Evolutionary conservation across 2,888 invertebrate species (phyloP).

Genomic region (Xanthorhoe designata): DNA sequence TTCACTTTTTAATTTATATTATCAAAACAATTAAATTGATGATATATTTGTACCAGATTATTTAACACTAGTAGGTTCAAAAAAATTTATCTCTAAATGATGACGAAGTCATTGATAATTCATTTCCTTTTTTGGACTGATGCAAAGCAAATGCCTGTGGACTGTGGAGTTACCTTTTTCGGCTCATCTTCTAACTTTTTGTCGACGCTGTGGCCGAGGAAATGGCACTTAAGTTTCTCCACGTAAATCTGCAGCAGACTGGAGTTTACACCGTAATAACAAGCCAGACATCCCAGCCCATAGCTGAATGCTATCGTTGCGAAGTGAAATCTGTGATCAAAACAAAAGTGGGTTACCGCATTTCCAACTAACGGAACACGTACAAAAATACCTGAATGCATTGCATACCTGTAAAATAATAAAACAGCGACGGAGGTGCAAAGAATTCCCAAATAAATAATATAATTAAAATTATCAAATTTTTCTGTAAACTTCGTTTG

Average conservation of each 20-base stretch:
- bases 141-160: conserved; percentile 6
- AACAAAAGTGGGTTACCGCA: conserved; percentile 53
- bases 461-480: conserved; percentile 79
- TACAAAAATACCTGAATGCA: conserved; percentile 35
- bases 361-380: conserved; percentile 34
- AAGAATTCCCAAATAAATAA: conserved; percentile 74
- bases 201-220: conserved; percentile 56
- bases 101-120: too few relatives aligned
- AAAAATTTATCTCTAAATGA: too few relatives aligned
- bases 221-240: conserved; percentile 73
- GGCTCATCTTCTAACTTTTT: conserved; percentile 51
- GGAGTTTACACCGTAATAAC: conserved; percentile 76
- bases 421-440: conserved; percentile 69
- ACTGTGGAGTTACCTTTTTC: conserved; percentile 59
- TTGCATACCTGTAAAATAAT: conserved; percentile 74
- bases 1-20: too few relatives aligned
- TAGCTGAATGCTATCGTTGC: conserved; percentile 74
- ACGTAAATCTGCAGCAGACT: conserved; percentile 67
- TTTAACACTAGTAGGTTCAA: too few relatives aligned
- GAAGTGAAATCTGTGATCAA: conserved; percentile 78
- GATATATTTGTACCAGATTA: too few relatives aligned
- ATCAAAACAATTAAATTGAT: too few relatives aligned
- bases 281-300: conserved; percentile 82
- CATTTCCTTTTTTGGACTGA: conserved; percentile 10
- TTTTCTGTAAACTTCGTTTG: conserved; percentile 78